Conservation (phyloP, 1,140 invertebrate species). For the Procambarus virginalis region DNA sequence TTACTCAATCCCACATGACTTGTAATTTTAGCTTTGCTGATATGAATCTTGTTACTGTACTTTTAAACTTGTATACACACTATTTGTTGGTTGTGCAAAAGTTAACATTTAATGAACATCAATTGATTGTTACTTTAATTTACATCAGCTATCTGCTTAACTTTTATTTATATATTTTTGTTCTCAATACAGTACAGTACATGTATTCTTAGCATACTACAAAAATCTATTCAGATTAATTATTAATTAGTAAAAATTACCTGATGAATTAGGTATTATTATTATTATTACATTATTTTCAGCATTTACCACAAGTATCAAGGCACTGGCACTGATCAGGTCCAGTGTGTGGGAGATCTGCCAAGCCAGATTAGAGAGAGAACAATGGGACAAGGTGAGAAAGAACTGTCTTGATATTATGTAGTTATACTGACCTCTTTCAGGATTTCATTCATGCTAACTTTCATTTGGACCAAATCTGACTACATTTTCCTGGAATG, state of each 20-base stretch:
- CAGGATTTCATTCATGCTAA: too few species aligned
- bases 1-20: too few species aligned
- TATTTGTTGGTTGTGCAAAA: too few species aligned
- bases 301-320: conserved; percentile 59
- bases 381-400: conserved; percentile 29
- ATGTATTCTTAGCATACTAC: not conserved
- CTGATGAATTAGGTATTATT: too few species aligned
- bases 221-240: not conserved
- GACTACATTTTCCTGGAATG: too few species aligned
- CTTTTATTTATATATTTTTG: not conserved
- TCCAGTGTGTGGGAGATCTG: conserved; percentile 57
- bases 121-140: not conserved
- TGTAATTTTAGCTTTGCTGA: too few species aligned
- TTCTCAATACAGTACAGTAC: too few species aligned
- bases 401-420: not conserved
- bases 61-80: too few species aligned
- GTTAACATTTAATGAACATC: not conserved
- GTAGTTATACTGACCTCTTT: not conserved
- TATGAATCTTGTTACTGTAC: too few species aligned
- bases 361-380: conserved; percentile 17
- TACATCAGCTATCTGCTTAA: not conserved
- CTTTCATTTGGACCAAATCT: too few species aligned
- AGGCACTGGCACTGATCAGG: conserved; percentile 51
- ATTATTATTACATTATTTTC: not conserved
- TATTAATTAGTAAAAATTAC: not conserved